Evolutionary conservation across 1,140 invertebrate species (phyloP), one percentile per base, ranked within the genome.

Genomic region (Portunus trituberculatus): DNA sequence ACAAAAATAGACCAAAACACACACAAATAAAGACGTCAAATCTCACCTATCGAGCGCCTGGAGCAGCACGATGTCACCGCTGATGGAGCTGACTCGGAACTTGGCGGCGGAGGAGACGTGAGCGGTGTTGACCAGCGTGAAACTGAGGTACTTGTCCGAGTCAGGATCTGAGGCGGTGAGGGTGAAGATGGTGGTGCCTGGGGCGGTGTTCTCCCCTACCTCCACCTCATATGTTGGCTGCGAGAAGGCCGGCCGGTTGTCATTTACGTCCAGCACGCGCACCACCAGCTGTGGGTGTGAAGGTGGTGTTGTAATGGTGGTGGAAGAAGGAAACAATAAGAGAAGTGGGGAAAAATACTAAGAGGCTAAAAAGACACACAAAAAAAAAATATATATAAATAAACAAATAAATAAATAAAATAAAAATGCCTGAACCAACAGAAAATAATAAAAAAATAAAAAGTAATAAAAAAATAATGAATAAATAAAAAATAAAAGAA

Each of bases 81-180:
- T 98, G 31, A 98, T 97, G 87, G 98, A 98, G 97, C 99, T 98
- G 29, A 99, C 97, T 89, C 98, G 98, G 97, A 99, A 99, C 93
- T 98, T 98, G 83, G 97, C 97, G 45, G 98, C 96, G 0, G 98
- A 99, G n/a, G 97, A 97, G 48, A 98, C 98, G 96, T 98, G 98
- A 96, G 98, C 98, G 0, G 98, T 98, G 0, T 98, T 98, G 97
- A 98, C 98, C 28, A 99, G 96, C 86, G 98, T 98, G 96, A 98
- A 99, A 96, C 98, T 98, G 4, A 99, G 97, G 96, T 97, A 97
- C 94, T 98, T 97, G 96, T 98, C 98, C 94, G 98, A 97, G 96
- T 98, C 98, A 84, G 97, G 97, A 97, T 98, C 98, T n/a, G 97
- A 97, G 4, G 98, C 98, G 93, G 97, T 97, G 0, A 98, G 96